These are phyloP conservation scores for Chloropsis cyanopogon DNA, from an alignment of 2,113 vertebrate genomes.

Conservation along the genomic window DNA sequence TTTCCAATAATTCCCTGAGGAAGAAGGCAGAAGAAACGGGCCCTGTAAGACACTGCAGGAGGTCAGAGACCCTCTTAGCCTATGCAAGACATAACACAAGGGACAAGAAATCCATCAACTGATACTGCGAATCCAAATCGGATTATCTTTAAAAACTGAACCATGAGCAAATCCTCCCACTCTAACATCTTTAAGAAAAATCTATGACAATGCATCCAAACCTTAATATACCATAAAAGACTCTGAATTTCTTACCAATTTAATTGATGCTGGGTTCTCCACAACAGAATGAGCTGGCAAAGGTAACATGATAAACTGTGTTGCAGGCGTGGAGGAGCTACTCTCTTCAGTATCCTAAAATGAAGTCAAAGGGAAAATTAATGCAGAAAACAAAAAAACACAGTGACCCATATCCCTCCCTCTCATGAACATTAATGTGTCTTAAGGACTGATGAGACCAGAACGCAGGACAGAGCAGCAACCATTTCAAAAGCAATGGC, in stretches of 20 bases:
- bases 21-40: background rate
- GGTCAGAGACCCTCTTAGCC: background rate
- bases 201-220: background rate
- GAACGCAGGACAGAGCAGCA: background rate
- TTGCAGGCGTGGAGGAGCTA: conserved; percentile 72
- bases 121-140: rapidly evolving
- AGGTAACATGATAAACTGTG: conserved; percentile 89
- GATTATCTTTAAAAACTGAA: background rate
- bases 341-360: conserved; percentile 81
- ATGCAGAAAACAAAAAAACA: background rate
- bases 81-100: background rate
- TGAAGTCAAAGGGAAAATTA: background rate
- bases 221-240: background rate
- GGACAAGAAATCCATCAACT: background rate
- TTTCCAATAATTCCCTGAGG: background rate
- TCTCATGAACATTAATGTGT: background rate
- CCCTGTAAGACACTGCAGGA: background rate
- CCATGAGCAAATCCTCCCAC: background rate
- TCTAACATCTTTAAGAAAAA: background rate
- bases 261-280: conserved; percentile 83
- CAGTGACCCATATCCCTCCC: background rate
- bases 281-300: conserved; percentile 80
- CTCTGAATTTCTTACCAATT: conserved; percentile 81
- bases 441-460: background rate
- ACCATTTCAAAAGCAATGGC: background rate